A percentile compares a stretch with the other conserved stretches of the same genome.
phyloP scores from a whole-genome alignment of 2,888 invertebrate species.

The Drepana falcataria region DNA sequence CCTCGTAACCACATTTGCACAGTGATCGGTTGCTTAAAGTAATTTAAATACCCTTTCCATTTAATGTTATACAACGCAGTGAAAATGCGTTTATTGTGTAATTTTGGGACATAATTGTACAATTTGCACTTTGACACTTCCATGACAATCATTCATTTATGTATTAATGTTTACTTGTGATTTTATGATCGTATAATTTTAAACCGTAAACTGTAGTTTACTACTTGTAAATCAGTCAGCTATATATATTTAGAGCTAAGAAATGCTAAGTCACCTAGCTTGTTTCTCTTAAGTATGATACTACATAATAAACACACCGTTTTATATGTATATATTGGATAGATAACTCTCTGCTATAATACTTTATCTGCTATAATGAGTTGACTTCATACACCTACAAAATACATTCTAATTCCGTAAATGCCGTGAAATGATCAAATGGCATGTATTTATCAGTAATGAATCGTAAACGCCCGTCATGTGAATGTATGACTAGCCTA shows the following conservation, averaged over 20 bases:
- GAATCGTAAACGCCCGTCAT: not conserved
- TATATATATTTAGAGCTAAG: no score
- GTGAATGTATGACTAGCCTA: not conserved
- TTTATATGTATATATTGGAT: no score
- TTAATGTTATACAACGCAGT: not conserved
- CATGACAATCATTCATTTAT: not conserved
- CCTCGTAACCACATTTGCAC: not conserved
- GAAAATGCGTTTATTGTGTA: not conserved
- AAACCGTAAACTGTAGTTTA: not conserved
- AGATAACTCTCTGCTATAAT: no score
- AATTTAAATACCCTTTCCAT: not conserved
- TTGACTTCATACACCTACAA: no score
- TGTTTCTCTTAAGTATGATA: no score
- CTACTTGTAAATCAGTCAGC: no score
- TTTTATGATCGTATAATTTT: not conserved
- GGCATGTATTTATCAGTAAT: not conserved
- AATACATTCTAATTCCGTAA: no score
- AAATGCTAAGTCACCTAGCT: no score
- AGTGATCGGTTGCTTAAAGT: not conserved
- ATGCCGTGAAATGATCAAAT: not conserved
- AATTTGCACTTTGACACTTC: not conserved
- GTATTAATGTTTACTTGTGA: not conserved
- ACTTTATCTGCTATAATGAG: no score
- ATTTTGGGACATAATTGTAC: not conserved
- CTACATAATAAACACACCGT: no score